These are phyloP conservation scores for Chironomus tentans DNA, from an alignment of 2,888 invertebrate species.

Conservation along the genomic window DNA sequence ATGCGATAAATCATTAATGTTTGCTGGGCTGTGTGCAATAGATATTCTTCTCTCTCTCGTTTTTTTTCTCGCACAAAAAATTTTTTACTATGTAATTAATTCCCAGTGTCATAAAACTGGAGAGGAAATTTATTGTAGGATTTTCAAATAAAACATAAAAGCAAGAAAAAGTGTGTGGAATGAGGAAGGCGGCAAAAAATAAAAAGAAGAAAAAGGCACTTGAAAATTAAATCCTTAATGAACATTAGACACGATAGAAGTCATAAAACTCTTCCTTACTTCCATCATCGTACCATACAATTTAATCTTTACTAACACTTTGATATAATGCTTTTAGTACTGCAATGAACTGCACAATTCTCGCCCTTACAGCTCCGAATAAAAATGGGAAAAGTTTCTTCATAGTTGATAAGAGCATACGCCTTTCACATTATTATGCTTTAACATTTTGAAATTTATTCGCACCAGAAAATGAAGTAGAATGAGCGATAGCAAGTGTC, in stretches of 20 bases:
- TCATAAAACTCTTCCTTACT: not conserved
- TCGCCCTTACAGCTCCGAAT: too few relatives aligned
- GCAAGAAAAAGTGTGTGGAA: too few relatives aligned
- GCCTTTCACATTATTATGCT: too few relatives aligned
- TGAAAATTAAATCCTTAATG: not conserved
- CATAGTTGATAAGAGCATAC: too few relatives aligned
- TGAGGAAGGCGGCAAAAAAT: too few relatives aligned
- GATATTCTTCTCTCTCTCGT: not conserved
- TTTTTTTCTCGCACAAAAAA: not conserved
- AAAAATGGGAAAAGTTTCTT: not conserved
- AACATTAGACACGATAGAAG: not conserved
- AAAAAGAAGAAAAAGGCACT: not conserved
- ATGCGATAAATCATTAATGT: not conserved
- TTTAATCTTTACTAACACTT: not conserved
- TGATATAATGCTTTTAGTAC: too few relatives aligned
- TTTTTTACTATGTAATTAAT: not conserved
- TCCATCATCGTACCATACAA: not conserved
- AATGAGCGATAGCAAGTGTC: too few relatives aligned
- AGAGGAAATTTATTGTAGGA: not conserved
- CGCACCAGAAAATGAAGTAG: too few relatives aligned
- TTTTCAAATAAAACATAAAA: not conserved
- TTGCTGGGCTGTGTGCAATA: not conserved
- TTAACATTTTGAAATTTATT: too few relatives aligned
- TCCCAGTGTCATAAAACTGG: not conserved
- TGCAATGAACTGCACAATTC: too few relatives aligned